Evolutionary conservation across 2,888 invertebrate species (phyloP).

Genomic region (Dryomyza anilis): DNA sequence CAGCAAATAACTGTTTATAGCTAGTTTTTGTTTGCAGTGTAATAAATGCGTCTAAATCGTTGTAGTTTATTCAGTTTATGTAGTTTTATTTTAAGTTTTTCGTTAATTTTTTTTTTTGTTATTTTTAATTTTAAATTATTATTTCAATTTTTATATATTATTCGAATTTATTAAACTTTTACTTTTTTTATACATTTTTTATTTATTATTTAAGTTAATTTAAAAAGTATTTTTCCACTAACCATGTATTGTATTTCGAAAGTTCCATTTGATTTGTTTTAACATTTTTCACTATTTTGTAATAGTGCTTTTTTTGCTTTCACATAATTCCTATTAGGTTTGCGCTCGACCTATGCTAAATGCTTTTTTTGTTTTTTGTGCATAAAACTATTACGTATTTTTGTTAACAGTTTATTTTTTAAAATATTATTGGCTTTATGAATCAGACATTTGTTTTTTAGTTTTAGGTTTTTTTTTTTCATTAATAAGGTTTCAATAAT

Average conservation of each 20-base stretch:
- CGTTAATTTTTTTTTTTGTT: constrained; percentile 3
- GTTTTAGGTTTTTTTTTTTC: background rate
- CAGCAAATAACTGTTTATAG: no score
- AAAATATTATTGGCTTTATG: background rate
- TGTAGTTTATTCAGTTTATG: background rate
- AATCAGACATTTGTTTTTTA: background rate
- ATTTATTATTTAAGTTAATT: constrained; percentile 3
- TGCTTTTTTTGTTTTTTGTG: constrained; percentile 13
- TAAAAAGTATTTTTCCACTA: constrained; percentile 30
- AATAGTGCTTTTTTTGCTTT: background rate
- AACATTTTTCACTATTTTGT: background rate
- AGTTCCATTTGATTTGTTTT: constrained; percentile 14
- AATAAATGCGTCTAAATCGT: no score
- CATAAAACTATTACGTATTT: constrained; percentile 23
- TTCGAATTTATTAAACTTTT: background rate
- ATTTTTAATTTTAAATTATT: background rate
- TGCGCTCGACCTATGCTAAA: background rate
- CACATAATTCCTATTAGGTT: background rate
- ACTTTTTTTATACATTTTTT: constrained; percentile 18
- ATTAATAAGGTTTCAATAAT: no score
- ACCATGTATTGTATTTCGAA: constrained; percentile 31
- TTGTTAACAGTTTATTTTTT: background rate
- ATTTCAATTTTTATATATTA: background rate
- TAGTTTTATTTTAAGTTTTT: background rate
- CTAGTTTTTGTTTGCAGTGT: background rate